phyloP scores from a whole-genome alignment of 2,113 vertebrate genomes.

The Rhegmatorhina hoffmannsi region DNA sequence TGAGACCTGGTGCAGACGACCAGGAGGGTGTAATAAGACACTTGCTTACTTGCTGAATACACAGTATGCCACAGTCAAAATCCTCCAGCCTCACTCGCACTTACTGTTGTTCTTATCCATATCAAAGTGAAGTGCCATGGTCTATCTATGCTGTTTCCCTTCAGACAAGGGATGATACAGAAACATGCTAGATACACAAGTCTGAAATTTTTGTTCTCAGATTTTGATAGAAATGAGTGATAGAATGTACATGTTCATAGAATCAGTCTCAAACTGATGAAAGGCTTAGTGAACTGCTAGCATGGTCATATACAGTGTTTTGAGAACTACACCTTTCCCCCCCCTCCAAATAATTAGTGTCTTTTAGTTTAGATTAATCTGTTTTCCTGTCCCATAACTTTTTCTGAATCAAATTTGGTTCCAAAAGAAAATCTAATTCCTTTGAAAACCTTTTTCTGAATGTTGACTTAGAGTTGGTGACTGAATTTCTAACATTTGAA shows the following conservation, averaged over 20 bases:
- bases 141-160: neutral
- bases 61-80: neutral
- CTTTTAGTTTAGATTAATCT: slow-evolving; percentile 9
- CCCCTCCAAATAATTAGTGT: neutral
- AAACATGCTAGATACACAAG: neutral
- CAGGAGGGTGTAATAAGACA: neutral
- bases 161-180: neutral
- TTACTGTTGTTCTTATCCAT: neutral
- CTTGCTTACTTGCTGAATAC: neutral
- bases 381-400: neutral
- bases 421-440: neutral
- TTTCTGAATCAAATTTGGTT: slow-evolving; percentile 8
- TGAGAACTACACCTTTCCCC: neutral
- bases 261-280: neutral
- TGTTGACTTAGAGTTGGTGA: neutral
- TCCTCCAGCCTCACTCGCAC: neutral
- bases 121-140: accelerated
- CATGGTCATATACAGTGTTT: neutral
- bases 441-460: neutral
- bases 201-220: neutral
- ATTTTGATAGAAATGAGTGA: neutral
- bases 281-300: neutral
- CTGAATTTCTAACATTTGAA: neutral
- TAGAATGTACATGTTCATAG: neutral
- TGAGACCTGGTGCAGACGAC: neutral